phyloP scores from a whole-genome alignment of 2,797 vertebrate genomes.

The Amazona finschi region DNA sequence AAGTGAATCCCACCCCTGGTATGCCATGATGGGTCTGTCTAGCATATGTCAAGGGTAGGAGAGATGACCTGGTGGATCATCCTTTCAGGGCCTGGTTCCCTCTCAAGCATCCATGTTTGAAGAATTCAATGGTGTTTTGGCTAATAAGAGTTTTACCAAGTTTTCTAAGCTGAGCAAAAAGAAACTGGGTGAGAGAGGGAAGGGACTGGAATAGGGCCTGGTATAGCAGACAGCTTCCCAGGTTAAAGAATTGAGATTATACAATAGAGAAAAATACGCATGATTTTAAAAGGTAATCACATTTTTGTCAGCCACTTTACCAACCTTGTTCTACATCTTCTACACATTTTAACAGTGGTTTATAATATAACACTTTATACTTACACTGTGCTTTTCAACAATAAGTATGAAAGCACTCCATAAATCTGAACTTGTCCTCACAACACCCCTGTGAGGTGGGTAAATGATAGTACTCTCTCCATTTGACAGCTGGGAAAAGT shows the following conservation, averaged over 20 bases:
- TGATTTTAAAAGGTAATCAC: conserved; percentile 12
- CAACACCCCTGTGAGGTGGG: conserved; percentile 50
- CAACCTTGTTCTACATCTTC: not conserved
- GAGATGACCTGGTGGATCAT: not conserved
- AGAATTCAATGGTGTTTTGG: not conserved
- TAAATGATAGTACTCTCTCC: not conserved
- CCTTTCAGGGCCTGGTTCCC: not conserved
- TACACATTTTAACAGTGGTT: conserved; percentile 8
- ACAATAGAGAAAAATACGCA: conserved; percentile 7
- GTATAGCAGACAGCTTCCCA: not conserved
- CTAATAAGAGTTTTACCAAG: not conserved
- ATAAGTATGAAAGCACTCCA: not conserved
- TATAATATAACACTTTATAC: not conserved
- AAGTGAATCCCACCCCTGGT: not conserved
- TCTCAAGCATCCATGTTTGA: not conserved
- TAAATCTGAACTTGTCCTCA: not conserved
- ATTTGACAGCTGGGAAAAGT: not conserved
- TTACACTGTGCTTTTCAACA: conserved; percentile 3
- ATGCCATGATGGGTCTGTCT: not conserved
- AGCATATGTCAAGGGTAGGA: not conserved
- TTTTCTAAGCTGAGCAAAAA: not conserved
- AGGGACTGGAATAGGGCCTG: not conserved
- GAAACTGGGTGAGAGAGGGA: not conserved
- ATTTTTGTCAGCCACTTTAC: conserved; percentile 22
- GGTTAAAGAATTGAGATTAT: not conserved